Evolutionary conservation across 2,888 invertebrate genomes (phyloP).

Genomic region (Cheilosia urbana): DNA sequence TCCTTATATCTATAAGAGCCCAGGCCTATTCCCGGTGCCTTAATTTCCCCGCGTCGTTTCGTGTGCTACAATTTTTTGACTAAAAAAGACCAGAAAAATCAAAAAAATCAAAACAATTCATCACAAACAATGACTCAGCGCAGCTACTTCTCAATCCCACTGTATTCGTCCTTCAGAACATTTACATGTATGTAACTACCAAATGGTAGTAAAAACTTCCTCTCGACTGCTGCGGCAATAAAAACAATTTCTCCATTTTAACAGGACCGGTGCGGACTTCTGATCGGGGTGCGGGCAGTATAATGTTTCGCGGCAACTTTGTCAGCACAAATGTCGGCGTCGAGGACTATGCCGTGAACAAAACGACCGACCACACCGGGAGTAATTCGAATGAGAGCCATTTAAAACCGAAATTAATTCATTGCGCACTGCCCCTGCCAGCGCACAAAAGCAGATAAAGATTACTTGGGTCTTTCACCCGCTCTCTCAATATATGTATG

Average conservation of each 20-base stretch:
- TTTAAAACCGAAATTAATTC: slow-evolving; percentile 68
- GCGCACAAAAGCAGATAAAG: slow-evolving; percentile 44
- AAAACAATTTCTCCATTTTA: slow-evolving; percentile 34
- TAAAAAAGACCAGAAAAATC: too few relatives aligned
- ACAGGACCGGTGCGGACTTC: slow-evolving; percentile 31
- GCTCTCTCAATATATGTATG: slow-evolving; percentile 20
- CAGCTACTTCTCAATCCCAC: not conserved
- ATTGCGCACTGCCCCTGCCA: slow-evolving; percentile 37
- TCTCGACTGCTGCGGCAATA: not conserved
- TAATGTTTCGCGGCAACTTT: slow-evolving; percentile 50
- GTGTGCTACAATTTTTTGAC: too few relatives aligned
- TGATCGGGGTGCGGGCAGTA: not conserved
- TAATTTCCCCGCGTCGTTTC: too few relatives aligned
- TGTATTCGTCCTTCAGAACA: slow-evolving; percentile 6
- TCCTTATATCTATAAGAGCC: too few relatives aligned
- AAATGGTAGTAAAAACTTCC: slow-evolving; percentile 42
- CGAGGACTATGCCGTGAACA: slow-evolving; percentile 1
- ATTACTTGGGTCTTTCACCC: slow-evolving; percentile 44
- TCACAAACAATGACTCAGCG: not conserved
- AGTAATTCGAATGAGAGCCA: slow-evolving; percentile 48
- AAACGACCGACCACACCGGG: slow-evolving; percentile 31
- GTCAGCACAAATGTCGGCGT: slow-evolving; percentile 53
- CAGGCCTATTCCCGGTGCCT: too few relatives aligned
- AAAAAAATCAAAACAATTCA: too few relatives aligned
- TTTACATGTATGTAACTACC: slow-evolving; percentile 32